Percentiles rank a stretch among this genome's conserved stretches.
Evolutionary conservation across 2,113 vertebrate genomes (phyloP).

Genomic region (Colius striatus): DNA sequence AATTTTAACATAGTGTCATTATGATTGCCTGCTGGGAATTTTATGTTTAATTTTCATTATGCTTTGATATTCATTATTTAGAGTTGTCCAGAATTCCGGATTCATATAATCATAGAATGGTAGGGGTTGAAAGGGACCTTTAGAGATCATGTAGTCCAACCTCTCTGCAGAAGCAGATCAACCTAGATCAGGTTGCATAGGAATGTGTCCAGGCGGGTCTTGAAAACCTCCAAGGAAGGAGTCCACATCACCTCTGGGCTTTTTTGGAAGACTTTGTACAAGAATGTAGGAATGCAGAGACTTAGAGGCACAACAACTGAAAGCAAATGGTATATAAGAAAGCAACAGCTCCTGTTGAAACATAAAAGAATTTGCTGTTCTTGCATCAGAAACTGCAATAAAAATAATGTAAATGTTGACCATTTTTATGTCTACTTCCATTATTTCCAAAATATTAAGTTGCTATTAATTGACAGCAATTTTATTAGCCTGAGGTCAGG

Average conservation of each 20-base stretch:
- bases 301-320: background rate
- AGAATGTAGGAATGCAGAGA: background rate
- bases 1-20: conserved; percentile 12
- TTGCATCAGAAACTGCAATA: background rate
- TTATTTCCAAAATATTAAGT: background rate
- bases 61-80: background rate
- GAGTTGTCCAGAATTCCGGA: background rate
- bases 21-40: background rate
- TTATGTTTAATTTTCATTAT: background rate
- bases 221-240: too few relatives aligned
- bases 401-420: background rate
- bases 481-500: background rate
- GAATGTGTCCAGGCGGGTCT: too few relatives aligned
- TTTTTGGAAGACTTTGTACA: background rate
- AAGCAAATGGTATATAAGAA: background rate
- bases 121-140: too few relatives aligned
- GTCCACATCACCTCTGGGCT: too few relatives aligned
- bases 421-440: background rate
- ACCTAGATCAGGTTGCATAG: too few relatives aligned
- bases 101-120: background rate
- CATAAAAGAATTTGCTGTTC: background rate
- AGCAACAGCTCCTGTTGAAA: background rate
- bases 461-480: background rate
- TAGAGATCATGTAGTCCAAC: too few relatives aligned
- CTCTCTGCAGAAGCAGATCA: too few relatives aligned